Base-by-base conservation (phyloP, 2,888 invertebrate species). In the Chrysodeixis includens region DNA sequence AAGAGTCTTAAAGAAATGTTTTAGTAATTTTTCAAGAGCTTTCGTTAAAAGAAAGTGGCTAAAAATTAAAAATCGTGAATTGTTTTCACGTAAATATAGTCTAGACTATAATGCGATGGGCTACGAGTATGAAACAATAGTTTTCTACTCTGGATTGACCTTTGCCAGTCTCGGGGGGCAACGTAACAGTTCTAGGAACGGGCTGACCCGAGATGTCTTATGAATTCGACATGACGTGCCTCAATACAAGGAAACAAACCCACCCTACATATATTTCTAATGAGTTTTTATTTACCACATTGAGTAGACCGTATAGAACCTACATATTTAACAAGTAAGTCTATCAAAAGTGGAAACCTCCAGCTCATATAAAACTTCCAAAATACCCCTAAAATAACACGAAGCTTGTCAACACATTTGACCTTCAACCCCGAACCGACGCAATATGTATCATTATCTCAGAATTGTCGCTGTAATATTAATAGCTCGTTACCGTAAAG, bases 401-500 rank as follows among this genome's bases (percentile, higher is more conserved):
- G 49, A 49, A 20, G 18, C 3, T 20, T 49, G 49, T 20, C 20
- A 18, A 18, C 63, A 74, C 79, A 56, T 69, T 32, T 26, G 61
- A 64, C 58, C 60, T 61, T 56, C 60, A n/a, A 40, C 40, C 40
- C 40, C 40, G 6, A 18, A 53, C 40, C 14, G 59, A 51, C 26
- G 26, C 26, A 26, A 26, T 67, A 26, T 54, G 35, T 51, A 30
- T 20, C 49, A 65, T 35, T 35, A 35, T n/a, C 40, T 40, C 40
- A n/a, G 40, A 69, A 73, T 67, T 26, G 62, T 55, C 55, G 30
- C 53, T 69, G 69, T 66, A 73, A 73, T 79, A 79, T 79, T 76
- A 82, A 79, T 71, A 71, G 70, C 35, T 60, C 57, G 66, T 79
- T 78, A 73, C 58, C 74, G 66, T 60, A 62, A 49, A 35, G 54